Conservation (phyloP, 2,888 invertebrate genomes). For the Phrixothrix hirtus region DNA sequence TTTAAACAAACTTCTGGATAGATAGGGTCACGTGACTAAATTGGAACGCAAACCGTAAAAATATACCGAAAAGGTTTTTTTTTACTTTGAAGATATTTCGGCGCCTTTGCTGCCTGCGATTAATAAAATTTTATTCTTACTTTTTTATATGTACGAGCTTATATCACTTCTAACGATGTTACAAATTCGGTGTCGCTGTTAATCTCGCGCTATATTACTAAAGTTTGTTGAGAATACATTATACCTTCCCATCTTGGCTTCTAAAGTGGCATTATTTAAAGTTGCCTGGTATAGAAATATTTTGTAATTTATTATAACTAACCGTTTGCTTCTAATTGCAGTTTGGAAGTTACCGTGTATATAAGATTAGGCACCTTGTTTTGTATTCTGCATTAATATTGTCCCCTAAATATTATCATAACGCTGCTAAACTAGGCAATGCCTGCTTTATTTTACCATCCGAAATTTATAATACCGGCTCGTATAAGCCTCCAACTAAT, state of each 20-base stretch:
- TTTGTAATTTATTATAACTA: slow-evolving; percentile 52
- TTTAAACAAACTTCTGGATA: slow-evolving; percentile 18
- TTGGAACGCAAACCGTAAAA: no score
- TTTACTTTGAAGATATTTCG: slow-evolving; percentile 3
- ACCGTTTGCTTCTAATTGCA: slow-evolving; percentile 53
- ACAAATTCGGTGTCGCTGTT: slow-evolving; percentile 48
- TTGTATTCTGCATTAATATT: slow-evolving; percentile 36
- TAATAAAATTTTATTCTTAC: slow-evolving; percentile 25
- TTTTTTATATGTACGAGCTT: slow-evolving; percentile 22
- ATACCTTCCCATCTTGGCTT: slow-evolving; percentile 34
- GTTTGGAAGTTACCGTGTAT: slow-evolving; percentile 44
- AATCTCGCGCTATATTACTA: slow-evolving; percentile 53
- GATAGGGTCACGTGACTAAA: no score
- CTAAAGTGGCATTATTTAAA: slow-evolving; percentile 51
- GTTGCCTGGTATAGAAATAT: slow-evolving; percentile 51
- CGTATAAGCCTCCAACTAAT: neutral
- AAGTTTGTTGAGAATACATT: slow-evolving; percentile 52
- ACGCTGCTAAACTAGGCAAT: slow-evolving; percentile 22
- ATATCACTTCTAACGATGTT: slow-evolving; percentile 32
- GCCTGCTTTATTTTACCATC: slow-evolving; percentile 15
- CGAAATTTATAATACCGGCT: slow-evolving; percentile 10
- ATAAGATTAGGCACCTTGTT: slow-evolving; percentile 35
- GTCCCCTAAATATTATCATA: slow-evolving; percentile 33
- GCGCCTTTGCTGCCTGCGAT: slow-evolving; percentile 9
- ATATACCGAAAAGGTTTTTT: neutral